phyloP scores from a whole-genome alignment of 1,140 invertebrate genomes.

The Megalopta genalis region DNA sequence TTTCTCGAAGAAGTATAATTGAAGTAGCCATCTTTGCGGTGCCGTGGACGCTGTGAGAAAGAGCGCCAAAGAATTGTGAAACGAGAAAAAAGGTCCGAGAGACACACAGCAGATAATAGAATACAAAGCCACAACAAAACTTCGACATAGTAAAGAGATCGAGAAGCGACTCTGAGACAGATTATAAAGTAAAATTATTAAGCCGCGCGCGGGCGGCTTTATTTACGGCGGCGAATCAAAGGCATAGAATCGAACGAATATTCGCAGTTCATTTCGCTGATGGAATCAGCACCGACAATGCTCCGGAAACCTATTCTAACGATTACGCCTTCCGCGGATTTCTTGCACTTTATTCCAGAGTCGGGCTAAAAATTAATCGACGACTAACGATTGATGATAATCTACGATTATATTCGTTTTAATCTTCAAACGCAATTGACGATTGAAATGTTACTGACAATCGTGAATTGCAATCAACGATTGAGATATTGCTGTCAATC shows the following conservation, averaged over 20 bases:
- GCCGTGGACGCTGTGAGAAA: not conserved
- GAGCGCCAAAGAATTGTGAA: not conserved
- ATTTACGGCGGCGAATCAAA: constrained; percentile 14
- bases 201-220: constrained; percentile 1
- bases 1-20: not conserved
- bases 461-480: too few species aligned
- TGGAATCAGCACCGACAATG: not conserved
- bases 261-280: not conserved
- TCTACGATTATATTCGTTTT: too few species aligned
- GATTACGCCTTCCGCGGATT: too few species aligned
- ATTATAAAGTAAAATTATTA: constrained; percentile 32
- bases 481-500: too few species aligned
- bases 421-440: too few species aligned
- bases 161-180: constrained; percentile 4
- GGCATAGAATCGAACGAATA: not conserved
- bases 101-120: constrained; percentile 5
- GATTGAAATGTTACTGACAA: too few species aligned
- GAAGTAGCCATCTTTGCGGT: not conserved
- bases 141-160: not conserved
- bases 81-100: not conserved
- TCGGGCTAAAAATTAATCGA: too few species aligned
- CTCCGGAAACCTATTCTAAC: too few species aligned
- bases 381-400: too few species aligned
- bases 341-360: too few species aligned
- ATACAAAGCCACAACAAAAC: not conserved